Evolutionary conservation across 1,140 invertebrate species (phyloP).

Genomic region (Psix sp.): DNA sequence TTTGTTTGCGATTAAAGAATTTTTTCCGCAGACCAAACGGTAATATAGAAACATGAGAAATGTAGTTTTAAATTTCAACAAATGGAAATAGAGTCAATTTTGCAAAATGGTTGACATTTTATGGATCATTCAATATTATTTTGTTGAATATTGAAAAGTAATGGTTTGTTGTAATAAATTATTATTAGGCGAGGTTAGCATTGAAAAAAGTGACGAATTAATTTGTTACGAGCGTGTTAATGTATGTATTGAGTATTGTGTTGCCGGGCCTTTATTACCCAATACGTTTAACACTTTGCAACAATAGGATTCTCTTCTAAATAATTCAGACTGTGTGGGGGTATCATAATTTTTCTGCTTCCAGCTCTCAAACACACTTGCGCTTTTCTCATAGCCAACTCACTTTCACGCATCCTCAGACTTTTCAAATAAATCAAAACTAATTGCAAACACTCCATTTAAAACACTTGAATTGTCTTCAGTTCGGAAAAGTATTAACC

Average conservation of each 20-base stretch:
- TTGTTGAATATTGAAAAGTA: conserved; percentile 1
- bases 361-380: conserved; percentile 24
- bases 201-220: conserved; percentile 66
- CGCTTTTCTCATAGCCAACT: conserved; percentile 31
- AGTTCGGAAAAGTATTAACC: conserved; percentile 9
- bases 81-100: too few relatives aligned
- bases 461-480: conserved; percentile 17
- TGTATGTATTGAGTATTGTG: conserved; percentile 60
- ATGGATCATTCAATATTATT: too few relatives aligned
- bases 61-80: too few relatives aligned
- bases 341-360: conserved; percentile 43
- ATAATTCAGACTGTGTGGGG: conserved; percentile 51
- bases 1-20: conserved; percentile 18
- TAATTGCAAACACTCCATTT: conserved; percentile 20
- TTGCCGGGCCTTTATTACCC: conserved; percentile 61
- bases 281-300: conserved; percentile 61
- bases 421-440: conserved; percentile 49
- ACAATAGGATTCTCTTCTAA: conserved; percentile 54
- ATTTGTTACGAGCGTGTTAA: conserved; percentile 62
- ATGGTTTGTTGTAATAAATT: conserved; percentile 8
- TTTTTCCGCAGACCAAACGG: neutral
- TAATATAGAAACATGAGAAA: too few relatives aligned
- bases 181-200: too few relatives aligned
- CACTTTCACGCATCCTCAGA: conserved; percentile 27
- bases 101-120: too few relatives aligned